phyloP scores from a whole-genome alignment of 2,113 vertebrate species.

The Crotalus horridus region DNA sequence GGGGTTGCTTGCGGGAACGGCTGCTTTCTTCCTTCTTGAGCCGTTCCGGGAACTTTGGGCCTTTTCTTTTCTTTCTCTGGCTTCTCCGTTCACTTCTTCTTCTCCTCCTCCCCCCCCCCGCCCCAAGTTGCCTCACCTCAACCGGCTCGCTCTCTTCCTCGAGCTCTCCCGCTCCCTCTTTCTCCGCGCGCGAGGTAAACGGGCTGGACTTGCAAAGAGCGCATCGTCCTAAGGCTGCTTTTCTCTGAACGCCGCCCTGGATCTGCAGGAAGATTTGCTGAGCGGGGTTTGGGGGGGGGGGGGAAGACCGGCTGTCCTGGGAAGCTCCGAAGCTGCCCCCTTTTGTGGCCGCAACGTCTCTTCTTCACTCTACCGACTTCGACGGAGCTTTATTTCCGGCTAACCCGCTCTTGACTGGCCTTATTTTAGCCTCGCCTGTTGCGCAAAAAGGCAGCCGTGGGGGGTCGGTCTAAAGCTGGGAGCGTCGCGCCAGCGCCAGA shows the following conservation, averaged over 20 bases:
- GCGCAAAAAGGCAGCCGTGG: background rate
- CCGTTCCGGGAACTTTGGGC: too few species aligned
- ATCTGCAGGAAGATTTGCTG: background rate
- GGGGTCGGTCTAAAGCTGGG: background rate
- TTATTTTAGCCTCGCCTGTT: background rate
- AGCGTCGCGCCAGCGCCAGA: background rate
- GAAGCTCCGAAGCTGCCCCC: background rate
- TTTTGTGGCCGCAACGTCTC: background rate
- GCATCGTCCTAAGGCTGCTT: background rate
- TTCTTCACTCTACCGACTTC: background rate
- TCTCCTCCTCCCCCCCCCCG: too few species aligned
- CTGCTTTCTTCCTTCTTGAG: background rate
- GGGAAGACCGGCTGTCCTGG: background rate
- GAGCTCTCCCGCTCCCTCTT: background rate
- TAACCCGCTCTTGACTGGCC: background rate
- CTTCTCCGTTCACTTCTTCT: background rate
- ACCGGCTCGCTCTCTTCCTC: background rate
- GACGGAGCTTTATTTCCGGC: background rate
- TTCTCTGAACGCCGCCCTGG: background rate
- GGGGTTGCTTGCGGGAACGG: background rate
- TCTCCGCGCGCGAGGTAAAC: background rate
- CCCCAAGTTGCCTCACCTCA: background rate
- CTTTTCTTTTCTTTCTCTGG: background rate
- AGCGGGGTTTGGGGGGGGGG: accelerated
- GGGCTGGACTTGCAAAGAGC: background rate